Conservation (phyloP, 23 tunicate species). For the Aplidium turbinatum region DNA sequence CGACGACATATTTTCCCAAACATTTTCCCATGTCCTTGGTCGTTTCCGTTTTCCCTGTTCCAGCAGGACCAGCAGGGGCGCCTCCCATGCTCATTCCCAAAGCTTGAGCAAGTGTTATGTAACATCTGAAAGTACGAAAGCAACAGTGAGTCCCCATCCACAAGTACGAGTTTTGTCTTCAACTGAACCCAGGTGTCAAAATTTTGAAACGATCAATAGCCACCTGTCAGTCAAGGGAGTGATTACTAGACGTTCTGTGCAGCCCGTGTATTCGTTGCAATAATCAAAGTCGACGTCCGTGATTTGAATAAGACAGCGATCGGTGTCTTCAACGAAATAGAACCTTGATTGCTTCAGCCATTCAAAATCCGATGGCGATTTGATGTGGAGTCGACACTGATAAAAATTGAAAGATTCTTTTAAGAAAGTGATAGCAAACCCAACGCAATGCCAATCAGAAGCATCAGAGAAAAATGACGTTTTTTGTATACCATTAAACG, state of each 20-base stretch:
- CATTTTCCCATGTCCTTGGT: constrained; percentile 99
- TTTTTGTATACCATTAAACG: no score
- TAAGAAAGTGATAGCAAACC: not conserved
- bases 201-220: no score
- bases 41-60: constrained; percentile 99
- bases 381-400: constrained; percentile 89
- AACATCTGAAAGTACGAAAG: constrained; percentile 79
- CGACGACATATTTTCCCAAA: constrained; percentile 98
- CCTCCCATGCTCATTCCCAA: constrained; percentile 99
- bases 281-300: constrained; percentile 99
- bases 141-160: no score
- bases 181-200: no score
- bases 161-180: no score
- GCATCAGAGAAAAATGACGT: no score
- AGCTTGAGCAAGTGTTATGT: constrained; percentile 98
- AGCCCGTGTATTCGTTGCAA: constrained; percentile 99
- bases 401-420: not conserved
- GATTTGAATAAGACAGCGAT: constrained; percentile 84
- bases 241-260: constrained; percentile 99
- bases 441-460: no score
- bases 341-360: constrained; percentile 99
- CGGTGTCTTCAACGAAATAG: constrained; percentile 98
- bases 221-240: constrained; percentile 99
- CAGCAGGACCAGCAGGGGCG: constrained; percentile 99
- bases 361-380: constrained; percentile 90